phyloP scores from a whole-genome alignment of 1,140 invertebrate species.

The Penaeus chinensis region DNA sequence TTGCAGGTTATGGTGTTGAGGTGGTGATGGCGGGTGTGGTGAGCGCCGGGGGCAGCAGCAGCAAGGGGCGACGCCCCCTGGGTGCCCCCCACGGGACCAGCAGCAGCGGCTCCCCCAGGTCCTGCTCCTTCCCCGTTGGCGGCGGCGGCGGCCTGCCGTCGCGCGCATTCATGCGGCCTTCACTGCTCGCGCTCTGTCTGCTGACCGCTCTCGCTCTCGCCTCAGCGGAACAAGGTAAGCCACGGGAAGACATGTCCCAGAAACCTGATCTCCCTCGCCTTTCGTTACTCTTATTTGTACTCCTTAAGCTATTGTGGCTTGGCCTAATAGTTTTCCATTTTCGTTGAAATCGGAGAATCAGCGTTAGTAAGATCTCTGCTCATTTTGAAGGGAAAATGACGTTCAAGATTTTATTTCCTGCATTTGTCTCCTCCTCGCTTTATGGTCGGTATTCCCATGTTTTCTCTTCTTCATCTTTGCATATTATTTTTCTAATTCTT shows the following conservation, averaged over 20 bases:
- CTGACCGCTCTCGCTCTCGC: conserved; percentile 36
- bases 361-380: no score
- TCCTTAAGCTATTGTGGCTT: no score
- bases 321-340: no score
- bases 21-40: conserved; percentile 51
- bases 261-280: no score
- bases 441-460: no score
- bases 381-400: no score
- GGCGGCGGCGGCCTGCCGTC: not conserved
- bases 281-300: no score
- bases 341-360: no score
- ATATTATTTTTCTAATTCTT: no score
- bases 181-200: conserved; percentile 13
- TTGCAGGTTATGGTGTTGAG: conserved; percentile 46
- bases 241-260: not conserved
- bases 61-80: conserved; percentile 45
- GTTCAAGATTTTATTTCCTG: no score
- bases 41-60: conserved; percentile 47
- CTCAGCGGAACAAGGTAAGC: conserved; percentile 41
- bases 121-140: not conserved
- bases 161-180: not conserved
- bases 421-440: no score
- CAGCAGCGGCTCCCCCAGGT: conserved; percentile 39
- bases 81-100: conserved; percentile 46
- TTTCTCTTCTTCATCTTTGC: no score